Base-by-base conservation (phyloP, 2,888 invertebrate species). In the Digitonthophagus gazella region DNA sequence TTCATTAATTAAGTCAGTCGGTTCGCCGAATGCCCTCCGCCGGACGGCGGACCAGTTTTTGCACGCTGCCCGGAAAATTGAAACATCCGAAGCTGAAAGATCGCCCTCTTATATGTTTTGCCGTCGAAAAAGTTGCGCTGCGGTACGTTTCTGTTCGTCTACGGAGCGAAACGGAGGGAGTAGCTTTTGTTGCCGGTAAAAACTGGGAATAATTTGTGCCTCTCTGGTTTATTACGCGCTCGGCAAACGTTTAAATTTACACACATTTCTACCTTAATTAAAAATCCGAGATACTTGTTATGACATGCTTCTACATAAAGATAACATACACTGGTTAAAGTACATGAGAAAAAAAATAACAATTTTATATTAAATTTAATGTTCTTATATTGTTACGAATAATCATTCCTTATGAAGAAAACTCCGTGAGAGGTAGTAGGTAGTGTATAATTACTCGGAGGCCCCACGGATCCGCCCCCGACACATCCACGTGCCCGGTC, bases 1-100 rank as follows among this genome's bases (percentile, higher is more conserved):
- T 69, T 67, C 66, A 69, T 69, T 69, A 69, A 69, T 69, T 69
- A 69, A 69, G 63, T 69, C 67, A 64, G 65, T 69, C 66, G 66
- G 65, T 64, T 67, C 67, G 67, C 67, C 69, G 67, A 64, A 56
- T 64, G 63, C 67, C 64, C 67, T 67, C 64, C 64, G n/a, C n/a
- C n/a, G n/a, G n/a, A n/a, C 28, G 28, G 28, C 11, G 28, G 28
- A 44, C 28, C 28, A 44, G 28, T 44, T 44, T 44, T 44, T 44
- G 28, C 28, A 44, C 28, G 6, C 28, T 11, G 28, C 28, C 28
- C 28, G 28, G 28, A 44, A 44, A 44, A 44, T 44, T 44, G 28
- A 44, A 44, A 44, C 28, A 44, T 44, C 28, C 28, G 28, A 44
- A 44, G 28, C 28, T 44, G 28, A 44, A 44, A 44, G 28, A 44